Conservation (phyloP, 2,888 invertebrate species). For the Nephrotoma appendiculata region DNA sequence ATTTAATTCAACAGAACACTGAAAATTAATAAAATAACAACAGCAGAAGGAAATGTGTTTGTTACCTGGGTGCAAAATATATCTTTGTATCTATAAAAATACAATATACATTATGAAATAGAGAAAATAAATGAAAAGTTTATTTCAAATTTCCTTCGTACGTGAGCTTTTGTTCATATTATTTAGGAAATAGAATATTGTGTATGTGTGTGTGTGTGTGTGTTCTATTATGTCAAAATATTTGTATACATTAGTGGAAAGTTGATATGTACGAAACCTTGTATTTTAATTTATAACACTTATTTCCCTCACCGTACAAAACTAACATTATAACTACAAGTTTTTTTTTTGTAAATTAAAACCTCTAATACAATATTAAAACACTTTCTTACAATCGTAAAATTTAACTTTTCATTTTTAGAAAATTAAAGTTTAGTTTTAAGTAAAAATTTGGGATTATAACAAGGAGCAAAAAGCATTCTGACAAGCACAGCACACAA, state of each 20-base stretch:
- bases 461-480: not conserved
- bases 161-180: not conserved
- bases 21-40: not conserved
- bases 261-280: too few relatives aligned
- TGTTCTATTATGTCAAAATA: not conserved
- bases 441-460: not conserved
- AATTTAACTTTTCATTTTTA: not conserved
- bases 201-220: not conserved
- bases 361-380: not conserved
- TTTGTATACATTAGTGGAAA: not conserved
- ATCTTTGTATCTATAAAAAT: not conserved
- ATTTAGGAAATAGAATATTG: not conserved
- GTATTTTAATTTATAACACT: not conserved
- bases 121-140: not conserved
- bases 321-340: not conserved
- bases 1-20: not conserved
- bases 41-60: not conserved
- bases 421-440: not conserved
- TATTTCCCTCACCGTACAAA: not conserved
- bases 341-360: not conserved
- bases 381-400: not conserved
- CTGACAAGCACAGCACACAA: not conserved
- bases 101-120: not conserved
- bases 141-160: not conserved
- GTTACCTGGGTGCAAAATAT: not conserved